phyloP scores from a whole-genome alignment of 2,888 invertebrate species.

The Rhorus exstirpatorius region DNA sequence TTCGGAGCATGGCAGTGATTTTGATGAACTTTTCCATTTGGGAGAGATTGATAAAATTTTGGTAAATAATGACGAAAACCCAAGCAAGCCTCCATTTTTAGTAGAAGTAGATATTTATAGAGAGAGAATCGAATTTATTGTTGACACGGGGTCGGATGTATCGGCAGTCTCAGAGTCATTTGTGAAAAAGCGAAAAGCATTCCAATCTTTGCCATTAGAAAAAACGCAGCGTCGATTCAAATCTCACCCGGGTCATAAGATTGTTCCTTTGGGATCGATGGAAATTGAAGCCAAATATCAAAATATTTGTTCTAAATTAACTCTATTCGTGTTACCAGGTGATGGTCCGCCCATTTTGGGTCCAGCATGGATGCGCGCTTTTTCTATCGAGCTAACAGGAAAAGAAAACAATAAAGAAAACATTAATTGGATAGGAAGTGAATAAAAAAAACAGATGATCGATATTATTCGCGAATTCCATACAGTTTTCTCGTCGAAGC shows the following conservation, averaged over 20 bases:
- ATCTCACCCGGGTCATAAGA: conserved; percentile 57
- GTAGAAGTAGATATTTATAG: conserved; percentile 29
- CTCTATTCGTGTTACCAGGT: conserved; percentile 63
- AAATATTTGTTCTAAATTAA: conserved; percentile 7
- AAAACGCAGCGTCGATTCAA: conserved; percentile 36
- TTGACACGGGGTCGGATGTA: conserved; percentile 69
- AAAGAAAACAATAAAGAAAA: not conserved
- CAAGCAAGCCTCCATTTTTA: too few relatives aligned
- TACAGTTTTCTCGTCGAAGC: conserved; percentile 17
- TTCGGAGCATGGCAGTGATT: too few relatives aligned
- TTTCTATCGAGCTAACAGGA: conserved; percentile 17
- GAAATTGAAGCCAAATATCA: conserved; percentile 32
- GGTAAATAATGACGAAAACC: too few relatives aligned
- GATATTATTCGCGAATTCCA: conserved; percentile 11
- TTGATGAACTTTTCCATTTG: too few relatives aligned
- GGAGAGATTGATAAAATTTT: too few relatives aligned
- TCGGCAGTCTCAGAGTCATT: conserved; percentile 56
- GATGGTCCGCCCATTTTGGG: conserved; percentile 60
- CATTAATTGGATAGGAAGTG: conserved; percentile 6
- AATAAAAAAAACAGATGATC: not conserved
- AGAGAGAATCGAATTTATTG: conserved; percentile 49
- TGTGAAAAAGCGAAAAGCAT: not conserved
- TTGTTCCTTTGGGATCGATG: conserved; percentile 44
- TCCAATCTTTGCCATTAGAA: not conserved
- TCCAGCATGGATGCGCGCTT: conserved; percentile 52